These are phyloP conservation scores for Saturnia japonica DNA, from an alignment of 2,888 invertebrate species.

Conservation along the genomic window DNA sequence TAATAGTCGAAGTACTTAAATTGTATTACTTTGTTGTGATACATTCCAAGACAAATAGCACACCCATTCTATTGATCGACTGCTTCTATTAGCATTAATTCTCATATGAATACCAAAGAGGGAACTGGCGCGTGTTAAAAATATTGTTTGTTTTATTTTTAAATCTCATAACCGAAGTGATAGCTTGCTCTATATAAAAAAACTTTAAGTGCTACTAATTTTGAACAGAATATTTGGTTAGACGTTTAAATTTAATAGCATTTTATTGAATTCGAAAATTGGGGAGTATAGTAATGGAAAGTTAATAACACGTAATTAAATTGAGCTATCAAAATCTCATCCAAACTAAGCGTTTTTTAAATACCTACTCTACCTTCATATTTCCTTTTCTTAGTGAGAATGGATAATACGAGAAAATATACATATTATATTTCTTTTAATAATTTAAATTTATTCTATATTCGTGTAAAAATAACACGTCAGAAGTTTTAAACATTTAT, in stretches of 20 bases:
- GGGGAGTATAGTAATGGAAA: neutral
- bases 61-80: neutral
- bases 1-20: too few species aligned
- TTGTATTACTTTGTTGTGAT: neutral
- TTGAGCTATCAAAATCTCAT: neutral
- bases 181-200: neutral
- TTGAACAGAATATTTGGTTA: neutral
- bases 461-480: too few species aligned
- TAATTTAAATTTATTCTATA: too few species aligned
- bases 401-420: too few species aligned
- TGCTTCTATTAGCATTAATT: constrained; percentile 3
- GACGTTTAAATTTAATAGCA: too few species aligned
- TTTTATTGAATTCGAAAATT: too few species aligned
- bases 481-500: too few species aligned
- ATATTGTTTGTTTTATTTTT: neutral
- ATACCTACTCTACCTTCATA: neutral
- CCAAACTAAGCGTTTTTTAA: neutral
- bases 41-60: constrained; percentile 2
- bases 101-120: neutral
- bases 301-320: neutral
- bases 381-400: neutral
- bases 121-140: neutral
- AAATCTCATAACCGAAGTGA: neutral
- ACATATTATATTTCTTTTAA: too few species aligned
- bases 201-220: neutral